Conservation (phyloP, 2,888 invertebrate species). For the Cyclophora albipunctata region DNA sequence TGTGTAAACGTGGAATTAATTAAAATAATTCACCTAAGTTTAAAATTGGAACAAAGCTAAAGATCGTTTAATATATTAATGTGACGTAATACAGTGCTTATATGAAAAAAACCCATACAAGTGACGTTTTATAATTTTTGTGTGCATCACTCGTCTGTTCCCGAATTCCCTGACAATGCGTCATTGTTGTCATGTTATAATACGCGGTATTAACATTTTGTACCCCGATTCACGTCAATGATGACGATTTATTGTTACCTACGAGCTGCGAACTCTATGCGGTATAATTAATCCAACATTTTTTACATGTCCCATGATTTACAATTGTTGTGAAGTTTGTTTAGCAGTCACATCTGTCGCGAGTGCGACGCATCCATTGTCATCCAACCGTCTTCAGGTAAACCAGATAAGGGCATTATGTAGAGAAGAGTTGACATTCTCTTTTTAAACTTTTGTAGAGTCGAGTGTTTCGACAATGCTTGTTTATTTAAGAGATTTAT, state of each 20-base stretch:
- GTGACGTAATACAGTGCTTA: no score
- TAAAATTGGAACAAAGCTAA: no score
- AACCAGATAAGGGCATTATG: slow-evolving; percentile 67
- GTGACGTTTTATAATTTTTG: slow-evolving; percentile 48
- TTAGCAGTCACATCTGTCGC: slow-evolving; percentile 70
- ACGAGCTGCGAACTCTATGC: slow-evolving; percentile 42
- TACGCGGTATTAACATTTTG: slow-evolving; percentile 70
- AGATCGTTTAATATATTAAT: no score
- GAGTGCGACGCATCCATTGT: slow-evolving; percentile 47
- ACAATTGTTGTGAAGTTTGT: slow-evolving; percentile 65
- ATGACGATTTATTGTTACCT: slow-evolving; percentile 70
- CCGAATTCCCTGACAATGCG: slow-evolving; percentile 61
- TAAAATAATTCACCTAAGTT: no score
- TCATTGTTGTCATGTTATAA: slow-evolving; percentile 68
- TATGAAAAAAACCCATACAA: slow-evolving; percentile 41
- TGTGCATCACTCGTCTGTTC: slow-evolving; percentile 41
- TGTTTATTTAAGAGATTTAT: slow-evolving; percentile 57
- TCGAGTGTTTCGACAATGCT: slow-evolving; percentile 64
- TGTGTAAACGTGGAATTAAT: no score
- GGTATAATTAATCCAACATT: slow-evolving; percentile 53
- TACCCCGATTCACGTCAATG: slow-evolving; percentile 68
- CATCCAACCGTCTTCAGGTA: slow-evolving; percentile 58
- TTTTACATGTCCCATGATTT: slow-evolving; percentile 56
- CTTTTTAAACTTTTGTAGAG: slow-evolving; percentile 54
- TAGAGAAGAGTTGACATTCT: slow-evolving; percentile 66